Percentiles rank a stretch among this genome's conserved stretches.
These are phyloP conservation scores for Cyprinodon variegatus DNA, from an alignment of 2,113 vertebrate genomes.

Conservation along the genomic window DNA sequence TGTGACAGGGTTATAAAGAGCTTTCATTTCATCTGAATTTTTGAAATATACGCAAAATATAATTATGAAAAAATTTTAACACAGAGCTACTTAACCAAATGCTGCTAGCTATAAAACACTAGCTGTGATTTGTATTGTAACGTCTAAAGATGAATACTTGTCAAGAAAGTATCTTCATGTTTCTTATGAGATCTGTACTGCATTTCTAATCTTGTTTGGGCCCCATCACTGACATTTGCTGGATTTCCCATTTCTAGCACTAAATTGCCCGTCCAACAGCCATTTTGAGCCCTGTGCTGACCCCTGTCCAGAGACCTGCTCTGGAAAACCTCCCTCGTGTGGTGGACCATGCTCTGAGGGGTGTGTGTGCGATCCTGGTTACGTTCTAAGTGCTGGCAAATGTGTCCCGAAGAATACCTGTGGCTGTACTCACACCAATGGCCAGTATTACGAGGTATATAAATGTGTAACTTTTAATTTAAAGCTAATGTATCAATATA, in stretches of 20 bases:
- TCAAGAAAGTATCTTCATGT: too few species aligned
- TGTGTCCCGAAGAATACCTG: constrained; percentile 72
- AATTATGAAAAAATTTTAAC: too few species aligned
- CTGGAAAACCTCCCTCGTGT: constrained; percentile 59
- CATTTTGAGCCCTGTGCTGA: constrained; percentile 75
- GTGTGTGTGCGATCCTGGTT: constrained; percentile 80
- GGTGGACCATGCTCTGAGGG: constrained; percentile 72
- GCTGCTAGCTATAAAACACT: too few species aligned
- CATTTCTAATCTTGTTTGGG: too few species aligned
- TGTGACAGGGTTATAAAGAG: too few species aligned
- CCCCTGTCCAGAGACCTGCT: constrained; percentile 72
- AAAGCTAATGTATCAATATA: too few species aligned
- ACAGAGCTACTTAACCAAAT: too few species aligned
- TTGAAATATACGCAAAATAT: too few species aligned
- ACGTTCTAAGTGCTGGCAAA: constrained; percentile 75
- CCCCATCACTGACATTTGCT: constrained; percentile 6
- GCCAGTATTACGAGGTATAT: constrained; percentile 78
- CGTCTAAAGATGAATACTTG: too few species aligned
- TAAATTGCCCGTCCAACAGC: constrained; percentile 74
- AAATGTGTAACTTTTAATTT: background rate
- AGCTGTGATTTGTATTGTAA: too few species aligned
- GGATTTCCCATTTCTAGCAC: constrained; percentile 51
- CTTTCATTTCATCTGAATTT: too few species aligned
- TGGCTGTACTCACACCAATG: constrained; percentile 71
- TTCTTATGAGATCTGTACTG: too few species aligned